Evolutionary conservation across 2,888 invertebrate genomes (phyloP), one percentile per base, ranked within the genome.

Genomic region (Erebia palarica): DNA sequence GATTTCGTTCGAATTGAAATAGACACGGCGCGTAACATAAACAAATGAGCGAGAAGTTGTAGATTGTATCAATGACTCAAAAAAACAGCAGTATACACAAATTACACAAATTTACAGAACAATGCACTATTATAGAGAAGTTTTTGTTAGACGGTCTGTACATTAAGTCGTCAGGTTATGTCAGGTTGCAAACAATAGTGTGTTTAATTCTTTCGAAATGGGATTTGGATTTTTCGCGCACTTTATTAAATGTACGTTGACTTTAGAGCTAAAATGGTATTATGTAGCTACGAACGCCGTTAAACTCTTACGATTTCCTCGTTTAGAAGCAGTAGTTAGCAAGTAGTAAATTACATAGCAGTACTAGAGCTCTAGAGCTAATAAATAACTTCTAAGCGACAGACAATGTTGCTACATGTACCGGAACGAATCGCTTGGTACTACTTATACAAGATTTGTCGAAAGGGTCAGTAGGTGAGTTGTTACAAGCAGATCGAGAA

Each of bases 71-170:
- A 55, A 16, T 61, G 68, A 64, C 61, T 61, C 47, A 36, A 53
- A 65, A 63, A 51, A 49, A 44, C 36, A 53, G 51, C 42, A 16
- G 57, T 21, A 18, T 57, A 27, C 64, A 66, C 57, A 74, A 73
- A 72, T 72, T 68, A 72, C 71, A 68, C 60, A 51, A 58, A 59
- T 55, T 71, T 53, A 73, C 61, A 69, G 73, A 74, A 74, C 74
- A 74, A 74, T 73, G 69, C 63, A 60, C 69, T 67, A 71, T 71
- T 74, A 74, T 67, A 65, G 53, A 27, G 61, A 70, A 70, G 58
- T 74, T 74, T 74, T 74, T 72, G 72, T 70, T 70, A 59, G 27
- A 9, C 9, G 61, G 65, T 72, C 60, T 68, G 44, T 73, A 70
- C 68, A 68, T 55, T 67, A 68, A 71, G 51, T 70, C 57, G 68